Conservation (phyloP, 2,113 vertebrate genomes). For the Pandion haliaetus region DNA sequence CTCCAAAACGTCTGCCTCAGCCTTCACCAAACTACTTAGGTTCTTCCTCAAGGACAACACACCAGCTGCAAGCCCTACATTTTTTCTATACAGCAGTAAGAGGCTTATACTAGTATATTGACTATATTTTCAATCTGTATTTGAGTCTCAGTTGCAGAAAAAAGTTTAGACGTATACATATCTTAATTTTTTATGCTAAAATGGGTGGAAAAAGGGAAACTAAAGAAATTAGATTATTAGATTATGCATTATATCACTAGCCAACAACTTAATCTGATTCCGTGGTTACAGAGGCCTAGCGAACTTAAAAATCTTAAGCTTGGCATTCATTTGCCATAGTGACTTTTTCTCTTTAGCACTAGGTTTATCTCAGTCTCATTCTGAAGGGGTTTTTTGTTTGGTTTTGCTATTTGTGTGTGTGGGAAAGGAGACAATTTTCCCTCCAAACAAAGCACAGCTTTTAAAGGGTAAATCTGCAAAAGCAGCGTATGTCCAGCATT, state of each 20-base stretch:
- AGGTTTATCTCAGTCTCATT: background rate
- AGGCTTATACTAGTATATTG: background rate
- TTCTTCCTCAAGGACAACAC: background rate
- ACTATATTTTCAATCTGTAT: background rate
- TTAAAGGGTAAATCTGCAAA: slow-evolving; percentile 13
- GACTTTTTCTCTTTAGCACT: background rate
- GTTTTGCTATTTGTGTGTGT: background rate
- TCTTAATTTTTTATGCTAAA: background rate
- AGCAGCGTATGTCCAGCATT: slow-evolving; percentile 22
- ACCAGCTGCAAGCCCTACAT: background rate
- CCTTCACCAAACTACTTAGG: background rate
- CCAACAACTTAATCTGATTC: slow-evolving; percentile 17
- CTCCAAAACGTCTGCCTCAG: background rate
- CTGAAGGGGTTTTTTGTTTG: rapidly evolving
- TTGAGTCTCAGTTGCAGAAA: background rate
- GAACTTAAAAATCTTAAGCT: background rate
- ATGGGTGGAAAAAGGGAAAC: background rate
- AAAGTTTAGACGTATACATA: background rate
- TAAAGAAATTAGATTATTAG: background rate
- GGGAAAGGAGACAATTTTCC: background rate
- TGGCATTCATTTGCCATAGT: background rate
- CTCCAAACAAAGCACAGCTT: slow-evolving; percentile 2
- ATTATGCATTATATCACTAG: background rate
- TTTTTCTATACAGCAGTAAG: background rate
- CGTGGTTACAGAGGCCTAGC: background rate